A percentile compares a stretch with the other conserved stretches of the same genome.
These are phyloP conservation scores for Eumaeus atala DNA, from an alignment of 1,140 invertebrate species.

Conservation along the genomic window DNA sequence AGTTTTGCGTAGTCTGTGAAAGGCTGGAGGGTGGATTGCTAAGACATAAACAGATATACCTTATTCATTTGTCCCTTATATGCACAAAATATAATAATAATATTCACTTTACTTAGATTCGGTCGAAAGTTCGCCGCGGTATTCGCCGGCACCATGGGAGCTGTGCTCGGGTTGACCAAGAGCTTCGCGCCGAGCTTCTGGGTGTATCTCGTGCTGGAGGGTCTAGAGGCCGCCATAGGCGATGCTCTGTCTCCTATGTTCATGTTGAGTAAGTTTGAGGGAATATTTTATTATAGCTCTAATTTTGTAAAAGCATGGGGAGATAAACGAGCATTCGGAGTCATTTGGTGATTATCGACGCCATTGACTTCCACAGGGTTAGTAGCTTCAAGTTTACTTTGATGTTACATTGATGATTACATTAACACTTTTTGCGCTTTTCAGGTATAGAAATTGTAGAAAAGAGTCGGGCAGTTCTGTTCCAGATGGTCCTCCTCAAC, in stretches of 20 bases:
- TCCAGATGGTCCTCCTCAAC: conserved; percentile 59
- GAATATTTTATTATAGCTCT: too few species aligned
- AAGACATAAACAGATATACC: too few species aligned
- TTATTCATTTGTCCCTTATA: too few species aligned
- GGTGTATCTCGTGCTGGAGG: conserved; percentile 47
- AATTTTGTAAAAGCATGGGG: too few species aligned
- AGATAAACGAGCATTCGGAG: too few species aligned
- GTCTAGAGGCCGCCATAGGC: conserved; percentile 53
- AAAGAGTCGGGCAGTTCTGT: conserved; percentile 49
- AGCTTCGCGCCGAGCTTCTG: conserved; percentile 51
- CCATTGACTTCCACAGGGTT: too few species aligned
- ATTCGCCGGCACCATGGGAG: conserved; percentile 52
- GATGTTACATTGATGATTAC: background rate
- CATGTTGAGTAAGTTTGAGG: conserved; percentile 64
- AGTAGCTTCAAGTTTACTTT: too few species aligned
- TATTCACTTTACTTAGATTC: too few species aligned
- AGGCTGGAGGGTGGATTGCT: too few species aligned
- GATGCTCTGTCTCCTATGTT: conserved; percentile 62
- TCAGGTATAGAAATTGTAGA: conserved; percentile 64
- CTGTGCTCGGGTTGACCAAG: conserved; percentile 48
- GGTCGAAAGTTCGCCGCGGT: conserved; percentile 63
- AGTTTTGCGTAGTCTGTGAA: too few species aligned
- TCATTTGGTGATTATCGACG: too few species aligned
- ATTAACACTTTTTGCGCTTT: conserved; percentile 19
- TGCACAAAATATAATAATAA: too few species aligned